Evolutionary conservation across 2,113 vertebrate species (phyloP).

Genomic region (Ctenomys sociabilis): DNA sequence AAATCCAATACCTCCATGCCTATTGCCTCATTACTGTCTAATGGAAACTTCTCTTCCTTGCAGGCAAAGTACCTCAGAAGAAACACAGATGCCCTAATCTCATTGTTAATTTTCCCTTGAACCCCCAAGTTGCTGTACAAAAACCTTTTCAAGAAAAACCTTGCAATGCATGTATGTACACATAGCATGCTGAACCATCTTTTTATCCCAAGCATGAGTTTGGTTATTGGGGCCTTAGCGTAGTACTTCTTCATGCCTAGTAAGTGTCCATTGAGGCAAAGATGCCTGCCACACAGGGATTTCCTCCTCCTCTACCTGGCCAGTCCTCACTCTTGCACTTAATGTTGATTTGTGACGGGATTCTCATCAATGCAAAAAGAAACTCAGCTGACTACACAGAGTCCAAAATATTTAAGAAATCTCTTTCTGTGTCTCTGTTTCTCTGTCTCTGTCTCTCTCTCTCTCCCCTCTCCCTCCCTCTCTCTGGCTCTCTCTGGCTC

Average conservation of each 20-base stretch:
- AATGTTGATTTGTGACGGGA: background rate
- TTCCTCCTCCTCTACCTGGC: background rate
- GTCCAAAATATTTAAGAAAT: background rate
- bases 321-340: background rate
- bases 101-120: background rate
- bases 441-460: background rate
- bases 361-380: background rate
- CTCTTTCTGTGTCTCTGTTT: background rate
- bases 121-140: background rate
- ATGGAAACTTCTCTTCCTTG: background rate
- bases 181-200: background rate
- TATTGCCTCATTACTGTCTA: background rate
- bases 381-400: background rate
- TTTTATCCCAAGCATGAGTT: background rate
- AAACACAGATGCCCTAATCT: background rate
- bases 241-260: background rate
- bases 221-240: background rate
- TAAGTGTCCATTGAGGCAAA: background rate
- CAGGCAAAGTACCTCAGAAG: slow-evolving; percentile 11
- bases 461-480: background rate
- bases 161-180: background rate
- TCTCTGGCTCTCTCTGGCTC: background rate
- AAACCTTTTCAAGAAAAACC: background rate
- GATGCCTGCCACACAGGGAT: background rate
- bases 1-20: background rate